These are phyloP conservation scores for Leptodactylus fallax DNA, from an alignment of 2,797 vertebrate species.

Conservation along the genomic window DNA sequence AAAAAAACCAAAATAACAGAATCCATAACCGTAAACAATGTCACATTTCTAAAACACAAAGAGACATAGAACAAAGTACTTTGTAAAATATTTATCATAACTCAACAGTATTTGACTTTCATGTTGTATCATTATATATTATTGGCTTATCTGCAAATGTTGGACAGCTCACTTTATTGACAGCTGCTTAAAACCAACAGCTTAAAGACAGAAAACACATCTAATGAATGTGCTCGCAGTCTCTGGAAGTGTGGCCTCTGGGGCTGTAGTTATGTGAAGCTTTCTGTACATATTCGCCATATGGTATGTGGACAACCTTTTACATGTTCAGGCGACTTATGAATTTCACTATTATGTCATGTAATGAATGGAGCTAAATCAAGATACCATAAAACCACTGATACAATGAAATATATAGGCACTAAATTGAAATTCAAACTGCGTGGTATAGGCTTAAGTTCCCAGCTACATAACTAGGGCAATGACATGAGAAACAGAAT, in stretches of 20 bases:
- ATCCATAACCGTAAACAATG: not conserved
- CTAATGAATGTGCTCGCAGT: constrained; percentile 28
- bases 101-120: constrained; percentile 26
- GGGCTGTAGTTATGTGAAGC: constrained; percentile 39
- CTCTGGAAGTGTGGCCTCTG: constrained; percentile 37
- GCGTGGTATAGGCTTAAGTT: not conserved
- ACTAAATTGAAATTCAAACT: not conserved
- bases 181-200: constrained; percentile 53
- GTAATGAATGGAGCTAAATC: not conserved
- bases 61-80: not conserved
- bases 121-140: constrained; percentile 32
- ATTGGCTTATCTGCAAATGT: constrained; percentile 26
- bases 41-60: not conserved
- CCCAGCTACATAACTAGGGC: constrained; percentile 39
- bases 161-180: constrained; percentile 25
- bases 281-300: constrained; percentile 45
- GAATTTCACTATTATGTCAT: constrained; percentile 10
- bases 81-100: constrained; percentile 50
- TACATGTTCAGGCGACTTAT: constrained; percentile 34
- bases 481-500: not conserved
- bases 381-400: not conserved
- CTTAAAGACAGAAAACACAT: constrained; percentile 51
- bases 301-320: constrained; percentile 30
- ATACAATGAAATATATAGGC: too few species aligned
- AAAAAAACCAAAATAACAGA: constrained; percentile 6